phyloP scores from a whole-genome alignment of 2,888 invertebrate genomes.

The Corythucha ciliata region DNA sequence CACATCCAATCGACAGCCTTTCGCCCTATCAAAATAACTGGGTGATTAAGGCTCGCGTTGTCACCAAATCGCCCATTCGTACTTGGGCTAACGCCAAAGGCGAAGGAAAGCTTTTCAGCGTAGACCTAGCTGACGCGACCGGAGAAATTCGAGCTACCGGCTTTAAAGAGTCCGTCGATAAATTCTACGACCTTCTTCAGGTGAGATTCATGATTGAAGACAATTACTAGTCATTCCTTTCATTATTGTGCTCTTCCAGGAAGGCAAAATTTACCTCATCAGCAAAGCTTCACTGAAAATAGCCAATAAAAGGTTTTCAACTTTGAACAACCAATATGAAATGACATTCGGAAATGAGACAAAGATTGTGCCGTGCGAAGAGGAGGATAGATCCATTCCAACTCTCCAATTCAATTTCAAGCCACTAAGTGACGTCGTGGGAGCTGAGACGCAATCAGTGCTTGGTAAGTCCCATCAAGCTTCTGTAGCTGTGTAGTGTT shows the following conservation, averaged over 20 bases:
- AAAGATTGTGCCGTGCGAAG: constrained; percentile 44
- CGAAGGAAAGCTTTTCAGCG: constrained; percentile 86
- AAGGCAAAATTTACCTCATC: constrained; percentile 78
- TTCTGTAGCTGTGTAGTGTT: background rate
- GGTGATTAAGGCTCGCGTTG: constrained; percentile 84
- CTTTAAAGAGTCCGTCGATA: constrained; percentile 79
- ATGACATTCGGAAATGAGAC: constrained; percentile 78
- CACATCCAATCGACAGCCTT: constrained; percentile 71
- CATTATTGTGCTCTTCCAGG: constrained; percentile 43
- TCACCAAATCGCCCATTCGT: constrained; percentile 66
- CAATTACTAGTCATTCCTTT: background rate
- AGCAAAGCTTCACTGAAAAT: constrained; percentile 76
- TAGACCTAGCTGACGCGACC: constrained; percentile 86
- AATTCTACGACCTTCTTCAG: constrained; percentile 80
- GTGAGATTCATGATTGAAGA: constrained; percentile 42
- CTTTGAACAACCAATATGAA: constrained; percentile 88
- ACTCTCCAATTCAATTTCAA: constrained; percentile 66
- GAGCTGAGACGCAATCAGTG: constrained; percentile 54
- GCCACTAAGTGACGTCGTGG: constrained; percentile 61
- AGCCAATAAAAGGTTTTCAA: constrained; percentile 82
- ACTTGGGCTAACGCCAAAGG: constrained; percentile 88
- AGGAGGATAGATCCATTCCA: constrained; percentile 58
- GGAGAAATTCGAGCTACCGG: constrained; percentile 90
- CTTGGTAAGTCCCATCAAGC: constrained; percentile 51
- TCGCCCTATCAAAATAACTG: constrained; percentile 94